Base-by-base conservation (phyloP, 2,888 invertebrate species). In the Acrobasis consociella region DNA sequence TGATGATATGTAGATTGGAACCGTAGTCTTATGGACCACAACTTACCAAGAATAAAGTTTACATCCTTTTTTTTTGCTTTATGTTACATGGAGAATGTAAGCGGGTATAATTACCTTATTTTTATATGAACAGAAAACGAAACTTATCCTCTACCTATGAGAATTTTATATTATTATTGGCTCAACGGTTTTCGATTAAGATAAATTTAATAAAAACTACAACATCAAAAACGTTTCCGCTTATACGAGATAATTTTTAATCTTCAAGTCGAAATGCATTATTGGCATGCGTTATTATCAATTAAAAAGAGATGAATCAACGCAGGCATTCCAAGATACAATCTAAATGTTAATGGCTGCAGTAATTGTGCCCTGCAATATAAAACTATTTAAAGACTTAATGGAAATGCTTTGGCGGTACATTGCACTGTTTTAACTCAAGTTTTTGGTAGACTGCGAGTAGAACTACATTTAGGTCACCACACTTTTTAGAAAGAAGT, bases 311-410 rank as follows among this genome's bases (percentile, higher is more conserved):
- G 60, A 64, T 61, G 52, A 61, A 64, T 61, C 52, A 46, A 51
- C 51, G 42, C 17, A n/a, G 16, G 50, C 60, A 60, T 60, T 42
- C 60, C 60, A 9, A 61, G 53, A 53, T 64, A 58, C 64, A 62
- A 62, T 56, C 60, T 22, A 56, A 60, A 51, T 60, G 52, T 62
- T 65, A 62, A 65, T 65, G 67, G 64, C 59, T 39, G 15, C 55
- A 63, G 64, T 64, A 67, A 65, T 64, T 65, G 63, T 58, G 22
- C 16, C 11, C 61, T 50, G 68, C 61, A 63, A 62, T 67, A 67
- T 64, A 67, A 64, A 67, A 64, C 69, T 69, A 69, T 69, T 67
- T 69, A 58, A 52, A 63, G 69, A 67, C 49, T 64, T 62, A 62
- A 62, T 65, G 63, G 61, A 64, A 62, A 64, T 64, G 58, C 49